Evolutionary conservation across 2,113 vertebrate species (phyloP).

Genomic region (Sterna hirundo): DNA sequence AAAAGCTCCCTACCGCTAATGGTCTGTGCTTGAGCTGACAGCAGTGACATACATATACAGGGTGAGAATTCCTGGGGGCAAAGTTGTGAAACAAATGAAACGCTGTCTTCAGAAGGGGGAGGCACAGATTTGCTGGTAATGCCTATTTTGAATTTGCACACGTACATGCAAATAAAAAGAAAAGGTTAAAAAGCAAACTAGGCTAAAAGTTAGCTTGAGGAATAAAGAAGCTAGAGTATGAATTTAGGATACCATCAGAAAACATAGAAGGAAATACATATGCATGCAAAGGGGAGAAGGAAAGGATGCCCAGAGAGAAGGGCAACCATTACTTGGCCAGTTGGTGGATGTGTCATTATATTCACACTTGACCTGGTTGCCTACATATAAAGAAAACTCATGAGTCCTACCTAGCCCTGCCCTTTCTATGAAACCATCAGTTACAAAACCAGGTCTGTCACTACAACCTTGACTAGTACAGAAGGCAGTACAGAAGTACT

Average conservation of each 20-base stretch:
- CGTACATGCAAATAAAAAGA: not conserved
- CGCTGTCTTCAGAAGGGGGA: not conserved
- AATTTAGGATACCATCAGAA: not conserved
- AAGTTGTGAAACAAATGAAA: not conserved
- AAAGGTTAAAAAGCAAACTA: not conserved
- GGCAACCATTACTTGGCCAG: not conserved
- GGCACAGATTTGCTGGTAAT: not conserved
- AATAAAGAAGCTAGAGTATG: not conserved
- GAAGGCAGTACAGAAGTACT: not conserved
- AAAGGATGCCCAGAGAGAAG: not conserved
- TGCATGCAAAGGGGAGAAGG: not conserved
- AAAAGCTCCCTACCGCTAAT: not conserved
- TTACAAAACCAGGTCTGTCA: not conserved
- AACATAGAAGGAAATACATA: not conserved
- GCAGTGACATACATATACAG: not conserved
- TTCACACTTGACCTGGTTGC: not conserved
- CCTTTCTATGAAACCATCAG: not conserved
- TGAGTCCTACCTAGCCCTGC: not conserved
- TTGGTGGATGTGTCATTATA: not conserved
- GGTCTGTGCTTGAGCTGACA: not conserved
- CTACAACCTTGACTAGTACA: not conserved
- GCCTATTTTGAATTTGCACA: not conserved
- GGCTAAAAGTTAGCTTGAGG: not conserved
- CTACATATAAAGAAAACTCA: not conserved
- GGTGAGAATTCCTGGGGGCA: not conserved